Conservation (phyloP, 1,140 invertebrate genomes). For the Lepidurus arcticus region DNA sequence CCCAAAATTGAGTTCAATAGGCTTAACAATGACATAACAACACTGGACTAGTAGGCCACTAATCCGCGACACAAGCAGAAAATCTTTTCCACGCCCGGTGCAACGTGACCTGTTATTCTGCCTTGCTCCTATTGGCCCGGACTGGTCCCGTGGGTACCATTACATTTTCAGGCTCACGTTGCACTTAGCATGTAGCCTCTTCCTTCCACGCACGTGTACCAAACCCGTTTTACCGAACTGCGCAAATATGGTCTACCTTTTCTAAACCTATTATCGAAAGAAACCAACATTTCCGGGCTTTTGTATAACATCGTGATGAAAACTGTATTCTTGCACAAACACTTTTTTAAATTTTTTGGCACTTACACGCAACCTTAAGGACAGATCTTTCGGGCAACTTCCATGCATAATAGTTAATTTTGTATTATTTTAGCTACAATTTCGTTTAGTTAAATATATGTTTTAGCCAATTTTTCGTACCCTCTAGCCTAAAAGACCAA, state of each 20-base stretch:
- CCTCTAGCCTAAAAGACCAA: neutral
- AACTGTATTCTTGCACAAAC: constrained; percentile 14
- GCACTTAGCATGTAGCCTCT: neutral
- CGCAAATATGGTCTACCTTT: neutral
- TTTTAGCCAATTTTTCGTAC: neutral
- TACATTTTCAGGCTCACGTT: neutral
- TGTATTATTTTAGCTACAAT: neutral
- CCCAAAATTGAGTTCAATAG: neutral
- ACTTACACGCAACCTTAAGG: neutral
- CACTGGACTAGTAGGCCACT: neutral
- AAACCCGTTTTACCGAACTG: neutral
- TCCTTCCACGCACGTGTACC: neutral
- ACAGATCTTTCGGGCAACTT: neutral
- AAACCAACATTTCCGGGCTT: neutral
- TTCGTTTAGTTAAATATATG: neutral
- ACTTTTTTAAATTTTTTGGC: neutral
- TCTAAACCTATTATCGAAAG: neutral
- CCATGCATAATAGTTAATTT: neutral
- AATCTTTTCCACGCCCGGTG: constrained; percentile 7
- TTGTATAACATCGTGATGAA: neutral
- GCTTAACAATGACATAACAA: neutral
- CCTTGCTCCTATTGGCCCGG: neutral
- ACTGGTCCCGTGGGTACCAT: neutral
- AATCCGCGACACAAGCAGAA: neutral
- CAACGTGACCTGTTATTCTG: neutral